These are phyloP conservation scores for Prenolepis imparis DNA, from an alignment of 2,888 invertebrate species.

Conservation along the genomic window DNA sequence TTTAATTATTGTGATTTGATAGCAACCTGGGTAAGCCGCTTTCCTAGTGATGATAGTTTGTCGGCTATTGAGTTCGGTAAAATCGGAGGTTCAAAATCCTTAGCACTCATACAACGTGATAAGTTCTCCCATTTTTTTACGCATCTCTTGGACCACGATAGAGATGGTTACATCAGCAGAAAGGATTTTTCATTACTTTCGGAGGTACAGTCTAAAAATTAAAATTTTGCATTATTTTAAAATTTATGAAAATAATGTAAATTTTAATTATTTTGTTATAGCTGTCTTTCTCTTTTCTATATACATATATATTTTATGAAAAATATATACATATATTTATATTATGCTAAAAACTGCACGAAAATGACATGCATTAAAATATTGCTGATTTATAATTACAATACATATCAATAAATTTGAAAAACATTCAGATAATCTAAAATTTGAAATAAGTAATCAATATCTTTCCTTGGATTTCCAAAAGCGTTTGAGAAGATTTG, in stretches of 20 bases:
- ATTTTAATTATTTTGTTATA: background rate
- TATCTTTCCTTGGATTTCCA: background rate
- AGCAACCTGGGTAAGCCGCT: conserved; percentile 93
- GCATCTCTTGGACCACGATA: conserved; percentile 90
- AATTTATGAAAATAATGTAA: background rate
- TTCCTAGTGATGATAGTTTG: conserved; percentile 88
- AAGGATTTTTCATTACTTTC: conserved; percentile 91
- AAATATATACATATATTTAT: background rate
- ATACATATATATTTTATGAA: background rate
- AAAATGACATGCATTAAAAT: conserved; percentile 76
- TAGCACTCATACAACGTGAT: conserved; percentile 90
- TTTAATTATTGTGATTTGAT: conserved; percentile 54
- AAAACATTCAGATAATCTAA: background rate
- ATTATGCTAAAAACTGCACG: background rate
- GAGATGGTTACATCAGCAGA: conserved; percentile 91
- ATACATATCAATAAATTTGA: background rate
- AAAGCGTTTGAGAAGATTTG: conserved; percentile 90
- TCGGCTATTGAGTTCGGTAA: conserved; percentile 56
- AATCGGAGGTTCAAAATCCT: conserved; percentile 74
- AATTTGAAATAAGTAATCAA: background rate
- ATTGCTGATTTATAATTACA: conserved; percentile 17
- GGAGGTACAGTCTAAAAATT: conserved; percentile 87
- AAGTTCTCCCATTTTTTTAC: conserved; percentile 92
- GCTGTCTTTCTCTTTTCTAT: background rate
- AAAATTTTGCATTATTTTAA: background rate